A percentile compares a stretch with the other conserved stretches of the same genome.
Evolutionary conservation across 2,113 vertebrate species (phyloP).

Genomic region (Oryzias curvinotus): DNA sequence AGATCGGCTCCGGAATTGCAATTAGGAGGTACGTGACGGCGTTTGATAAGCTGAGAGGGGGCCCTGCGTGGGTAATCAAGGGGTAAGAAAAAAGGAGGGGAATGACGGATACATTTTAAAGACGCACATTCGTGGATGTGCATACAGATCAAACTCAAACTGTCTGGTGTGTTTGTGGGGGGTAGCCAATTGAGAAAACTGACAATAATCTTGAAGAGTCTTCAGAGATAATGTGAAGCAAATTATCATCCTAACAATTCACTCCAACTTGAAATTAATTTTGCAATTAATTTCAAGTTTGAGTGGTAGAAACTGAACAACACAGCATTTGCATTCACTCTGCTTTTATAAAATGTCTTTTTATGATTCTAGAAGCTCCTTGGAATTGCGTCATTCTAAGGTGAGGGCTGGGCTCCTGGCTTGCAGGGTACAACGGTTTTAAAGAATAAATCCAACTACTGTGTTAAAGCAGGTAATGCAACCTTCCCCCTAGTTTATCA

Average conservation of each 20-base stretch:
- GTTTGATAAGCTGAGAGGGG: not conserved
- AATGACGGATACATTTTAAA: constrained; percentile 5
- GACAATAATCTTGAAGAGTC: no score
- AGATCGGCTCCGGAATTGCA: constrained; percentile 8
- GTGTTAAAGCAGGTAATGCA: not conserved
- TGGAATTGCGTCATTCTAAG: no score
- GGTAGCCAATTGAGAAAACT: no score
- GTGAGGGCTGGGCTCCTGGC: not conserved
- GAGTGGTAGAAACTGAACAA: not conserved
- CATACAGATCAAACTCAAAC: constrained; percentile 9
- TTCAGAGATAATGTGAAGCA: not conserved
- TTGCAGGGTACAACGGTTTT: not conserved
- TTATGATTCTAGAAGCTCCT: no score
- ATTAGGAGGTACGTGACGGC: not conserved
- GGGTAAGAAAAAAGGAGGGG: constrained; percentile 7
- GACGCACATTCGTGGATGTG: constrained; percentile 4
- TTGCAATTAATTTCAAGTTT: not conserved
- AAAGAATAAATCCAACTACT: not conserved
- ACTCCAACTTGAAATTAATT: no score
- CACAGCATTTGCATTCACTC: not conserved
- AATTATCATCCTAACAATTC: not conserved
- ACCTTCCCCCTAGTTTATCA: not conserved
- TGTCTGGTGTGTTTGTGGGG: not conserved
- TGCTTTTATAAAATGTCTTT: no score
- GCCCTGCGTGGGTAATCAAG: not conserved